These are phyloP conservation scores for Mythimna loreyi DNA, from an alignment of 2,888 invertebrate genomes.

Conservation along the genomic window DNA sequence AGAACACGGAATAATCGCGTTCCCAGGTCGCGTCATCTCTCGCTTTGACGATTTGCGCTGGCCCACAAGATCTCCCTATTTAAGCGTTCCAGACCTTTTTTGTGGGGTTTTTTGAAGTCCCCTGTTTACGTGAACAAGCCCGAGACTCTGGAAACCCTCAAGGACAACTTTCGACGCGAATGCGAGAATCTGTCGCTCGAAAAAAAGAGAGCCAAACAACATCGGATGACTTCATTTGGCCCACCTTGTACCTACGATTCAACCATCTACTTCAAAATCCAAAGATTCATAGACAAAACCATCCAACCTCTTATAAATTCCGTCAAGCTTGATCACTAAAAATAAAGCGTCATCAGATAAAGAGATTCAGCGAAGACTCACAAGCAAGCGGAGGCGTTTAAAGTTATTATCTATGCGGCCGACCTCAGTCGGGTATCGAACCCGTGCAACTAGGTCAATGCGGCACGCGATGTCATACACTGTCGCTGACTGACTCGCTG, in stretches of 20 bases:
- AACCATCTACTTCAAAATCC: conserved; percentile 24
- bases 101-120: too few relatives aligned
- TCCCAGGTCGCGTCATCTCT: too few relatives aligned
- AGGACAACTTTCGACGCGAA: too few relatives aligned
- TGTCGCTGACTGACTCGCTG: conserved; percentile 65
- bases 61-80: too few relatives aligned
- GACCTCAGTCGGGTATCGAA: conserved; percentile 87
- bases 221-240: too few relatives aligned
- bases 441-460: conserved; percentile 87
- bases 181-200: too few relatives aligned
- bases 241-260: neutral
- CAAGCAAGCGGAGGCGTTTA: conserved; percentile 76
- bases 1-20: too few relatives aligned
- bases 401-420: conserved; percentile 82
- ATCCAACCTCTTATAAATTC: conserved; percentile 33
- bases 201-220: too few relatives aligned
- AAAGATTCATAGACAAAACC: conserved; percentile 30
- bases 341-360: conserved; percentile 69
- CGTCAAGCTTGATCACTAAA: conserved; percentile 46
- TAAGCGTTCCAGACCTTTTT: too few relatives aligned
- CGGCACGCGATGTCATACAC: conserved; percentile 81
- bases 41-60: too few relatives aligned
- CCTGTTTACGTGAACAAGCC: too few relatives aligned
- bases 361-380: conserved; percentile 75
- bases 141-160: too few relatives aligned